Base-by-base conservation (phyloP, 2,888 invertebrate genomes). In the Tineola bisselliella region DNA sequence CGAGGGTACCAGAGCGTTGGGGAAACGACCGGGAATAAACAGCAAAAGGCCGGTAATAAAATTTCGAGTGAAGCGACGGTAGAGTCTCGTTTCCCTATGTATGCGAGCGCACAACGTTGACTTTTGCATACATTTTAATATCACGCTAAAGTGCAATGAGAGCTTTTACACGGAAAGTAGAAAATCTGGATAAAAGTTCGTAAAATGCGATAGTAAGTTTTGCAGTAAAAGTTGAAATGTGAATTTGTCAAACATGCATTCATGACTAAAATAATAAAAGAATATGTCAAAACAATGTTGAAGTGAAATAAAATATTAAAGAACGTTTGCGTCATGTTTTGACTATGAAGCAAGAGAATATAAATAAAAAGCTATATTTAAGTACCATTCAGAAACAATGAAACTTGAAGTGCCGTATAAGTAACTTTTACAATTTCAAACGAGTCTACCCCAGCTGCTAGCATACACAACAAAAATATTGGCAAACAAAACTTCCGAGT, bases 31-130 rank as follows among this genome's bases (percentile, higher is more conserved):
- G 61, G 66, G 66, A 69, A 71, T 65, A 69, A 67, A 70, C 68
- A 67, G 70, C 68, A 71, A 79, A 79, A 79, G 75, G 76, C 76
- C 75, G 76, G 78, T 77, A 77, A 79, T 77, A 75, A 73, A 73
- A 74, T 73, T 71, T 74, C 70, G 70, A 73, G 72, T 61, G 61
- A 54, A 71, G 69, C 54, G 38, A 59, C 59, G 60, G 44, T 54
- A 61, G 60, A 63, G 8, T 33, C 33, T 33, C 25, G 58, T 8
- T 56, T 56, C n/a, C 30, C 30, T 48, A 60, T 48, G 60, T 44
- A 60, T 44, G 60, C 59, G 18, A 25, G 60, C 30, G 25, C 60
- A 60, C 44, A 15, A 15, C 60, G 43, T 30, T 25, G 44, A 19
- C 60, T 44, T 48, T 64, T 61, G 63, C 62, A 62, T 64, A 60